Base-by-base conservation (phyloP, 2,888 invertebrate species). In the Vanessa cardui region DNA sequence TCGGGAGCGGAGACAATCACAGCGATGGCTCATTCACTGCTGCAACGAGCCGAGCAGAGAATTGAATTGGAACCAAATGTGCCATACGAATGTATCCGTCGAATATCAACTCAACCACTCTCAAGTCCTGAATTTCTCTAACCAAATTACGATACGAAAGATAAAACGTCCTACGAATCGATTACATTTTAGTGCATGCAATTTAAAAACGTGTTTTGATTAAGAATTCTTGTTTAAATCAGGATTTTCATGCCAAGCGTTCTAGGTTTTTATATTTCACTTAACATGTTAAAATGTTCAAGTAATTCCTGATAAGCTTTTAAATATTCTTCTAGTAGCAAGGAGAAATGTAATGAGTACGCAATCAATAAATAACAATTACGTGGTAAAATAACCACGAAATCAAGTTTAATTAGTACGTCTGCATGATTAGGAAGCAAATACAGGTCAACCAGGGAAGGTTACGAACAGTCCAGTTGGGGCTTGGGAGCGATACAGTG, bases 11-110 rank as follows among this genome's bases (percentile, higher is more conserved):
- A 80, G 81, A 89, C 89, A 90, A 90, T 90, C 88, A 86, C 84
- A 76, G 78, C 84, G 84, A 90, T 89, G 89, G 89, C 88, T 90
- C 88, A 88, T 89, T 91, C 90, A 84, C 80, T 81, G 85, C 86
- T 88, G 88, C 88, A 88, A 88, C 88, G 90, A 90, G 84, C 87
- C 88, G 87, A 85, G 86, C 79, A 83, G 82, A 88, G 88, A 89
- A 90, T 92, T 90, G 89, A 91, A 91, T 92, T 91, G 89, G 87
- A 88, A 88, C 87, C 86, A 91, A 91, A 91, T 90, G 89, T 90
- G 84, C 88, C 90, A 88, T 88, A 83, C 83, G 82, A 81, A 86
- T 82, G 85, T 85, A 83, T 82, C 82, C 87, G 81, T 80, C 86
- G 87, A 86, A 88, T 87, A 68, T 63, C 52, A 68, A 63, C 67